Base-by-base conservation (phyloP, 2,113 vertebrate genomes). In the Holacanthus passer region DNA sequence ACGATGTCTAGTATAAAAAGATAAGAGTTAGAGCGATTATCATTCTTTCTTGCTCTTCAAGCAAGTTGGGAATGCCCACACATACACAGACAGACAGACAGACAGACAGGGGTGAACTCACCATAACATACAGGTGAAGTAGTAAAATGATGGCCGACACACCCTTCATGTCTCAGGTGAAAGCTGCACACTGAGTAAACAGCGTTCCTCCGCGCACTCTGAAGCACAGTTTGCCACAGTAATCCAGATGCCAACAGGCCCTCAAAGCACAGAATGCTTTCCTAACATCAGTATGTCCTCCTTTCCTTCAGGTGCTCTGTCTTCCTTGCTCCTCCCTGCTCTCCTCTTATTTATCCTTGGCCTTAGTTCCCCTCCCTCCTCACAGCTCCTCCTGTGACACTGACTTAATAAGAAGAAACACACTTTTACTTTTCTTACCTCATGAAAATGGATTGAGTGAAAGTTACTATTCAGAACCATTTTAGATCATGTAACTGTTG, bases 81-180 rank as follows among this genome's bases (percentile, higher is more conserved):
- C 20, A 37, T 9, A 5, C 4, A 50, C 22, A 52, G 50, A 24
- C 20, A 22, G 22, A 5, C 4, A 20, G 22, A 31, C 7, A 37
- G 13, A 7, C 22, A 48, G 5, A 39, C 58, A 52, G n/a, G 13
- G 48, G 29, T 63, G n/a, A 29, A 75, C 73, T 75, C n/a, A 64
- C 73, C 73, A 31, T 9, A 5, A 75, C 48, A 37, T 47, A 31
- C 47, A 75, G 59, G 16, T 41, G 24, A 39, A 64, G 47, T 31
- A 75, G 32, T 29, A 75, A 53, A 41, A 31, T 20, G 7, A 39
- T 27, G 31, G 72, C 45, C 16, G 43, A 11, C 13, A 53, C 3
- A 4, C 47, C 19, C 7, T 31, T 35, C 73, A 75, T 75, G 32
- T 41, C 32, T 37, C 9, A 48, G 29, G 56, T 19, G 19, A 13